phyloP scores from a whole-genome alignment of 1,140 invertebrate species.

The Ips typographus region DNA sequence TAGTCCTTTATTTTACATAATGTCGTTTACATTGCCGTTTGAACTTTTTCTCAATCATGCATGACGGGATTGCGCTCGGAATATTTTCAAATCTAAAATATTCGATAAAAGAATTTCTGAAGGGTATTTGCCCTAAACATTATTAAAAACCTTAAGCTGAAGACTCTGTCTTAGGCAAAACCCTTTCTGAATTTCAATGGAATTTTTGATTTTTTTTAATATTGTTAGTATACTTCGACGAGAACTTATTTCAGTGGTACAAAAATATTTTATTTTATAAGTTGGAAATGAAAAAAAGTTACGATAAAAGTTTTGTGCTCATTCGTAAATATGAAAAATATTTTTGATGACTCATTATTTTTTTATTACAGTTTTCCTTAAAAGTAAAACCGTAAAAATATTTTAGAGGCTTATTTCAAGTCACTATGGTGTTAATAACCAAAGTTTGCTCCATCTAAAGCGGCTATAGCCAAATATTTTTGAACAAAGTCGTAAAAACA shows the following conservation, averaged over 20 bases:
- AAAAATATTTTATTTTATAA: no score
- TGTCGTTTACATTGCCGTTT: slow-evolving; percentile 14
- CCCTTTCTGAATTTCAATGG: neutral
- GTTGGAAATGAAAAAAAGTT: neutral
- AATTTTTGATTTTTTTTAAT: neutral
- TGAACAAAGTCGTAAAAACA: neutral
- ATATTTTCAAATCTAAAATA: neutral
- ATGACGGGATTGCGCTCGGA: neutral
- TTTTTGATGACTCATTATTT: slow-evolving; percentile 1
- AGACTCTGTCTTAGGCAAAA: neutral
- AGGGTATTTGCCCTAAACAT: neutral
- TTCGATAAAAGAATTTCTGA: neutral
- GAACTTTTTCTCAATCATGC: slow-evolving; percentile 14
- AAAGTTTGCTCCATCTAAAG: neutral
- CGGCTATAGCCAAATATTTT: neutral
- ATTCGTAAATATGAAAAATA: neutral
- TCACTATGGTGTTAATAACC: no score
- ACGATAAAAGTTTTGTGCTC: slow-evolving; percentile 1
- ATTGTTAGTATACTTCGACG: neutral
- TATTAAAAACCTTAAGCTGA: neutral
- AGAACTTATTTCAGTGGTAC: neutral
- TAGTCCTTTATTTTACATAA: slow-evolving; percentile 28
- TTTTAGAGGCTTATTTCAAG: neutral
- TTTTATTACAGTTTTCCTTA: neutral
- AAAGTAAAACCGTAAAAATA: neutral